Evolutionary conservation across 2,888 invertebrate genomes (phyloP).

Genomic region (Scrobipalpa costella): DNA sequence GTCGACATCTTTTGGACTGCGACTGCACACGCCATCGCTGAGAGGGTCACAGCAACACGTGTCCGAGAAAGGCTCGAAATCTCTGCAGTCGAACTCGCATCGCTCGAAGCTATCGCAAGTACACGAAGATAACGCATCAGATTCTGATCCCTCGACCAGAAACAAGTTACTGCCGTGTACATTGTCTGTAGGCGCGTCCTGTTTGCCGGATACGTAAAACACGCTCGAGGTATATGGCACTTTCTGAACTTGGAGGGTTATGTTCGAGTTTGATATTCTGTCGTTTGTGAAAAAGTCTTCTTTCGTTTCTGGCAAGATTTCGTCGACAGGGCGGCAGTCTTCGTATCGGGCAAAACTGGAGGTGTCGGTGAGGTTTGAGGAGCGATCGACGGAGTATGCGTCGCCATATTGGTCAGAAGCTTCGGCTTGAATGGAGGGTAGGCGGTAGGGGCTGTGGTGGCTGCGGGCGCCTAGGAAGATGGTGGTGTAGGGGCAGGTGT

Average conservation of each 20-base stretch:
- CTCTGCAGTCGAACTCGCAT: slow-evolving; percentile 80
- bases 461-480: slow-evolving; percentile 67
- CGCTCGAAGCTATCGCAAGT: slow-evolving; percentile 79
- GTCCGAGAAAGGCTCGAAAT: slow-evolving; percentile 82
- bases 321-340: slow-evolving; percentile 66
- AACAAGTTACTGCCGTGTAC: slow-evolving; percentile 59
- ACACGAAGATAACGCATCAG: slow-evolving; percentile 79
- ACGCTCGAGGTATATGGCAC: slow-evolving; percentile 73
- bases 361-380: slow-evolving; percentile 74
- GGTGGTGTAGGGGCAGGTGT: slow-evolving; percentile 76
- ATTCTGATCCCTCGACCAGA: slow-evolving; percentile 67
- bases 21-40: slow-evolving; percentile 74
- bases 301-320: slow-evolving; percentile 51
- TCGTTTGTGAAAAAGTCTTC: slow-evolving; percentile 47
- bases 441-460: slow-evolving; percentile 56
- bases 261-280: slow-evolving; percentile 47
- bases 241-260: slow-evolving; percentile 68
- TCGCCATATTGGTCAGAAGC: slow-evolving; percentile 69
- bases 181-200: slow-evolving; percentile 57
- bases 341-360: slow-evolving; percentile 76
- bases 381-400: slow-evolving; percentile 72
- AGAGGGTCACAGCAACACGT: slow-evolving; percentile 81
- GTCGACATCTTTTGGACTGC: slow-evolving; percentile 75
- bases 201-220: slow-evolving; percentile 67
- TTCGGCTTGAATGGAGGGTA: slow-evolving; percentile 65